A percentile compares a stretch with the other conserved stretches of the same genome.
Conservation (phyloP, 2,797 vertebrate species). For the Thaleichthys pacificus region DNA sequence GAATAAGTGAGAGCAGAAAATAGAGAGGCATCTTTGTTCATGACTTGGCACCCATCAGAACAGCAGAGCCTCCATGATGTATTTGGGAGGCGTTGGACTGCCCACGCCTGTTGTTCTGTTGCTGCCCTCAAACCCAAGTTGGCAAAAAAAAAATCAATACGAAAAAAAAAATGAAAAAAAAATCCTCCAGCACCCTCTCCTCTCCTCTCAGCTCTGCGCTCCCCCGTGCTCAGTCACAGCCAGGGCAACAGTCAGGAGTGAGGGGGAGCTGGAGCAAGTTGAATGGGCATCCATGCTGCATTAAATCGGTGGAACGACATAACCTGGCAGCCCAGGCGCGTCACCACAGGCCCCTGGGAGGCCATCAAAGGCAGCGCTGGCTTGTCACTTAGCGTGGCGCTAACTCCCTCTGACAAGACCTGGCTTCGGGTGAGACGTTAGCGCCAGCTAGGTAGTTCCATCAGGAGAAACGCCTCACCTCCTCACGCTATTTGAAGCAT, state of each 20-base stretch:
- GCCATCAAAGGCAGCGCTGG: slow-evolving; percentile 63
- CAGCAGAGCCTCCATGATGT: not conserved
- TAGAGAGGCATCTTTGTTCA: not conserved
- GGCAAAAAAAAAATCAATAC: not conserved
- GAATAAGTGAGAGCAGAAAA: no score
- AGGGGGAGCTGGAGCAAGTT: slow-evolving; percentile 42
- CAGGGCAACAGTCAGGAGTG: slow-evolving; percentile 39
- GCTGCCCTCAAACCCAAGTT: not conserved
- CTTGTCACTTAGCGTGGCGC: slow-evolving; percentile 56
- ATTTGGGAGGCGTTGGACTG: not conserved
- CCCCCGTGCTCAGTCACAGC: slow-evolving; percentile 41
- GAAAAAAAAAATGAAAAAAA: no score
- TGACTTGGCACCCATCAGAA: not conserved
- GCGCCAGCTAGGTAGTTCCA: not conserved
- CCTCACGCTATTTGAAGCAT: slow-evolving; percentile 18
- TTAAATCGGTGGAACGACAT: slow-evolving; percentile 67
- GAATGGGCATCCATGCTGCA: slow-evolving; percentile 63
- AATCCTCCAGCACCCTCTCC: slow-evolving; percentile 19
- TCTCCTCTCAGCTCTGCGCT: slow-evolving; percentile 35
- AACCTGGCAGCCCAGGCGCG: slow-evolving; percentile 69
- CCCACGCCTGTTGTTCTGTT: not conserved
- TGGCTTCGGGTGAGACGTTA: slow-evolving; percentile 47
- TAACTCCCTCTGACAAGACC: slow-evolving; percentile 70
- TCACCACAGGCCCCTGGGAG: slow-evolving; percentile 60
- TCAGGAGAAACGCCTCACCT: slow-evolving; percentile 44